phyloP scores from a whole-genome alignment of 2,888 invertebrate genomes.

The Lepetodrilus schrolli region DNA sequence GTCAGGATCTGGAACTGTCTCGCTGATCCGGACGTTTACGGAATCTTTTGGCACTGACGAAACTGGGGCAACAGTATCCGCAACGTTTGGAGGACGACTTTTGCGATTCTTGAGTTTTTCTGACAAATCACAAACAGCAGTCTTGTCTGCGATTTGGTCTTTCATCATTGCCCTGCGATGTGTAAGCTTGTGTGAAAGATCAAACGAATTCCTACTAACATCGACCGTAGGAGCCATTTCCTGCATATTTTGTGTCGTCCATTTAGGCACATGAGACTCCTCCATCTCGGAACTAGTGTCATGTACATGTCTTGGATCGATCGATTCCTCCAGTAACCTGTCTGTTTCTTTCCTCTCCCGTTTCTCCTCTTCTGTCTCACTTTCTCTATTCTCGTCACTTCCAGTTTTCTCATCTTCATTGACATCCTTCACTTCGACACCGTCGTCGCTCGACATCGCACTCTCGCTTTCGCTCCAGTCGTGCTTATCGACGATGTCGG shows the following conservation, averaged over 20 bases:
- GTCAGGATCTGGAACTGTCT: background rate
- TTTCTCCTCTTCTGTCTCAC: slow-evolving; percentile 25
- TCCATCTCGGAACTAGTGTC: slow-evolving; percentile 3
- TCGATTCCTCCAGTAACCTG: slow-evolving; percentile 17
- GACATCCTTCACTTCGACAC: background rate
- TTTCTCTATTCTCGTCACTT: background rate
- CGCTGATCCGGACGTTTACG: background rate
- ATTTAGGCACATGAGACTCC: background rate
- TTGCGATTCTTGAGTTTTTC: background rate
- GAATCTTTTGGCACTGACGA: slow-evolving; percentile 1
- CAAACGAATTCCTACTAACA: background rate
- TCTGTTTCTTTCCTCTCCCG: slow-evolving; percentile 34
- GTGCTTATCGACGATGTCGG: background rate
- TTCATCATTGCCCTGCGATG: slow-evolving; percentile 2
- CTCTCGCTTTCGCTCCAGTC: background rate
- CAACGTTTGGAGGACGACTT: background rate
- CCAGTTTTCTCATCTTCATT: background rate
- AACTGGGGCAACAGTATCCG: background rate
- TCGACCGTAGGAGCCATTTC: background rate
- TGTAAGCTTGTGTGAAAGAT: slow-evolving; percentile 22
- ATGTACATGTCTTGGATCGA: background rate
- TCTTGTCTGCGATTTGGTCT: background rate
- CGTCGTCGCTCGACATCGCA: background rate
- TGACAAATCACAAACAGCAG: background rate
- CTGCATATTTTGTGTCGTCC: background rate